Conservation (phyloP, 2,797 vertebrate genomes). For the Gila robusta region DNA sequence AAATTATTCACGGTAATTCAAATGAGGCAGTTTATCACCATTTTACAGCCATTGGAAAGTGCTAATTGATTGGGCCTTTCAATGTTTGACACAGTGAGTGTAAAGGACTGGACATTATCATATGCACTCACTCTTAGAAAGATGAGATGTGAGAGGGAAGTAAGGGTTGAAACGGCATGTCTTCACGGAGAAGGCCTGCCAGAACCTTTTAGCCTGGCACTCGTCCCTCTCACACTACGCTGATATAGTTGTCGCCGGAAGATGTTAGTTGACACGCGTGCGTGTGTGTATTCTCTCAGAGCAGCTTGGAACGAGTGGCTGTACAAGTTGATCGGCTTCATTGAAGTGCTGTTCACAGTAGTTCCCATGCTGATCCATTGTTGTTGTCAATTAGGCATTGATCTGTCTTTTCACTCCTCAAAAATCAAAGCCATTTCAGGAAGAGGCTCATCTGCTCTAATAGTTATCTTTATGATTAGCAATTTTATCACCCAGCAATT, state of each 20-base stretch:
- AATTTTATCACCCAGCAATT: slow-evolving; percentile 61
- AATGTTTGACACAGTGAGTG: slow-evolving; percentile 2
- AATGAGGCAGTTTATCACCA: neutral
- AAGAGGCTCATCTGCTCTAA: slow-evolving; percentile 50
- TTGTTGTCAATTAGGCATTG: slow-evolving; percentile 56
- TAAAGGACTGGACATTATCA: slow-evolving; percentile 32
- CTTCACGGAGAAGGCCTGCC: slow-evolving; percentile 19
- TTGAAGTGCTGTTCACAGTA: slow-evolving; percentile 17
- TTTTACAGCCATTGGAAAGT: neutral
- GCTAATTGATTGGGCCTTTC: slow-evolving; percentile 29
- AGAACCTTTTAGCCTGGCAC: slow-evolving; percentile 53
- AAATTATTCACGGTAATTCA: slow-evolving; percentile 8
- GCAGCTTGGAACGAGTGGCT: neutral
- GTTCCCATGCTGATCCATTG: slow-evolving; percentile 34
- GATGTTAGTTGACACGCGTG: neutral
- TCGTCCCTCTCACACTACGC: slow-evolving; percentile 39
- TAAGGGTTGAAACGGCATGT: slow-evolving; percentile 22
- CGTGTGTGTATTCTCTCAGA: neutral
- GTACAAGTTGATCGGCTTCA: slow-evolving; percentile 35
- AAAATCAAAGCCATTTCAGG: slow-evolving; percentile 57
- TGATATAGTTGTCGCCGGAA: slow-evolving; percentile 44
- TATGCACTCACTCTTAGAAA: slow-evolving; percentile 1
- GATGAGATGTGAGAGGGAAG: slow-evolving; percentile 38
- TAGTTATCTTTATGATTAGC: slow-evolving; percentile 61
- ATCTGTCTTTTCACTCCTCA: slow-evolving; percentile 54